Evolutionary conservation across 1,140 invertebrate species (phyloP).

Genomic region (Trachymyrmex septentrionalis): DNA sequence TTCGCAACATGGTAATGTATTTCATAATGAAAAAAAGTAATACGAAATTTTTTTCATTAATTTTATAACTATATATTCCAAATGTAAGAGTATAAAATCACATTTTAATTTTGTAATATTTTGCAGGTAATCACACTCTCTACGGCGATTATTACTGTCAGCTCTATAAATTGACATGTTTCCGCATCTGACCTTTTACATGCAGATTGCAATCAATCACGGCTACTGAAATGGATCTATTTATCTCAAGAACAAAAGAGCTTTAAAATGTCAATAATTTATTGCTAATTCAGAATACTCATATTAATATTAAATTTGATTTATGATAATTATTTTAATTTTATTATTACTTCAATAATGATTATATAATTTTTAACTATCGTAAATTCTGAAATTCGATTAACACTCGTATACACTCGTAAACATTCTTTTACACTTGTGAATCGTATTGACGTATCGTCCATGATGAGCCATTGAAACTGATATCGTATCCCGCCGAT

Average conservation of each 20-base stretch:
- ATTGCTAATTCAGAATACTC: neutral
- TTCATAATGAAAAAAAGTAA: neutral
- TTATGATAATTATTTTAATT: neutral
- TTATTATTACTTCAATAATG: neutral
- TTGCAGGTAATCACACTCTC: neutral
- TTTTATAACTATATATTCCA: neutral
- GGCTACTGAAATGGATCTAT: neutral
- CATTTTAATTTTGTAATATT: neutral
- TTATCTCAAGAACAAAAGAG: constrained; percentile 8
- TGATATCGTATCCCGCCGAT: constrained; percentile 68
- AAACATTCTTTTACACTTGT: constrained; percentile 21
- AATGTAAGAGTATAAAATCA: neutral
- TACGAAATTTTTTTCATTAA: neutral
- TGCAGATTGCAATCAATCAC: neutral
- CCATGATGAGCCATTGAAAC: constrained; percentile 69
- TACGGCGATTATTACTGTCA: neutral
- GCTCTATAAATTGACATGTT: constrained; percentile 16
- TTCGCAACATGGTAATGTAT: neutral
- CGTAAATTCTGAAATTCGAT: constrained; percentile 9
- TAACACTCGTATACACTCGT: neutral
- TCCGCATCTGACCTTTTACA: constrained; percentile 1
- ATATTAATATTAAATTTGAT: neutral
- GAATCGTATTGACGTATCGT: neutral
- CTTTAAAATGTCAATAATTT: neutral
- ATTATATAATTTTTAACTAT: neutral